Conservation (phyloP, 2,797 vertebrate genomes). For the Chrysocyon brachyurus region DNA sequence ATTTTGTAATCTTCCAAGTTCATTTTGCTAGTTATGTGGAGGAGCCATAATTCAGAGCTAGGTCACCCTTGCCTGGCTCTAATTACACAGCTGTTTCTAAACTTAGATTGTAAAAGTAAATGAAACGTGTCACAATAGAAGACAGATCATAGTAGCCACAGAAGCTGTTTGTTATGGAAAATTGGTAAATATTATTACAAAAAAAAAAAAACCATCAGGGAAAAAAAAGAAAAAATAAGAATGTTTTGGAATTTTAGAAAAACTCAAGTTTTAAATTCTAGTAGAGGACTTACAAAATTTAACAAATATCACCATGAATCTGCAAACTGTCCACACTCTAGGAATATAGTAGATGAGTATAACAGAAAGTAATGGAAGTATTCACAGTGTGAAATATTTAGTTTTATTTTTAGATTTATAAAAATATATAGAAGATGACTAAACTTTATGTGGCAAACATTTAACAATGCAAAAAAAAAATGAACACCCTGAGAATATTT, state of each 20-base stretch:
- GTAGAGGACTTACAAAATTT: background rate
- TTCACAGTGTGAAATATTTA: background rate
- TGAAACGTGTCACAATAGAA: background rate
- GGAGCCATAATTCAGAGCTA: background rate
- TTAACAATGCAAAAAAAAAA: background rate
- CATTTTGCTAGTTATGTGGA: background rate
- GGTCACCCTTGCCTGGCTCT: background rate
- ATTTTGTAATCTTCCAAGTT: background rate
- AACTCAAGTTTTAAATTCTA: background rate
- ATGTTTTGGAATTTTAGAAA: background rate
- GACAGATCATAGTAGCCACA: background rate
- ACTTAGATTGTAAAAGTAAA: background rate
- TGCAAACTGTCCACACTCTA: background rate
- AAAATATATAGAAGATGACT: background rate
- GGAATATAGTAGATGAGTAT: background rate
- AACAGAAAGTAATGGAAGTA: background rate
- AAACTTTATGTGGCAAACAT: background rate
- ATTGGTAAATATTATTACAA: background rate
- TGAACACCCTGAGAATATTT: background rate
- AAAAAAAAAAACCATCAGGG: background rate
- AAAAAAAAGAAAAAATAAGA: background rate
- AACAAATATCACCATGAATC: background rate
- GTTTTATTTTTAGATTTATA: background rate
- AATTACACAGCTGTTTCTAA: background rate
- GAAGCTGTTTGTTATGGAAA: background rate